phyloP scores from a whole-genome alignment of 1,140 invertebrate genomes.

The Diorhabda carinulata region DNA sequence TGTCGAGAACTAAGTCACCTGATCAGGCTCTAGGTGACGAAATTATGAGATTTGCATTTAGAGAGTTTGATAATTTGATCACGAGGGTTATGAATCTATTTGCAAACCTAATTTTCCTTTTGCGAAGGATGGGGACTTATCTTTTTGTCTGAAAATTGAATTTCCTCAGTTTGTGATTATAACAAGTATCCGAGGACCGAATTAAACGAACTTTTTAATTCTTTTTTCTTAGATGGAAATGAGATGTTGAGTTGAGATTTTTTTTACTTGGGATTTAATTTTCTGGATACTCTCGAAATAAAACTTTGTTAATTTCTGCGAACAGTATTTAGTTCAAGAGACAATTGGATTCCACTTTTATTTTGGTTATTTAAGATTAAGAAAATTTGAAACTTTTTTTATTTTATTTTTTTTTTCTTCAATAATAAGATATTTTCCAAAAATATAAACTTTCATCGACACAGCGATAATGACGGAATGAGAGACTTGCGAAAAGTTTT shows the following conservation, averaged over 20 bases:
- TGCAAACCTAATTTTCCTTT: slow-evolving; percentile 23
- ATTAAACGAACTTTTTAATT: neutral
- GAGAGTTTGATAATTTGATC: slow-evolving; percentile 16
- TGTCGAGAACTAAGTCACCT: too few relatives aligned
- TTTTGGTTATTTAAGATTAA: too few relatives aligned
- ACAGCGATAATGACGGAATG: too few relatives aligned
- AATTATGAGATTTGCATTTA: slow-evolving; percentile 24
- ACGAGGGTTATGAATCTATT: slow-evolving; percentile 17
- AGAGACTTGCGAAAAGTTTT: too few relatives aligned
- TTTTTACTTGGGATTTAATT: neutral
- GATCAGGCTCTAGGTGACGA: too few relatives aligned
- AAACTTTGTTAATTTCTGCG: too few relatives aligned
- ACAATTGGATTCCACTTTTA: too few relatives aligned
- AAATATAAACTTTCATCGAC: too few relatives aligned
- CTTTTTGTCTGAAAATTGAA: neutral
- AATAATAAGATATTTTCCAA: too few relatives aligned
- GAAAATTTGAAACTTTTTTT: too few relatives aligned
- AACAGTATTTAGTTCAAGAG: too few relatives aligned
- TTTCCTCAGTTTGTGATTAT: neutral
- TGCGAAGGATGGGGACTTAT: neutral
- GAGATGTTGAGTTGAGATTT: neutral
- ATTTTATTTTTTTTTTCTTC: too few relatives aligned
- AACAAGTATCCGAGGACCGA: neutral
- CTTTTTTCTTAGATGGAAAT: neutral
- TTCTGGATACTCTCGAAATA: neutral